These are phyloP conservation scores for Oriolus oriolus DNA, from an alignment of 2,113 vertebrate genomes.

Conservation along the genomic window DNA sequence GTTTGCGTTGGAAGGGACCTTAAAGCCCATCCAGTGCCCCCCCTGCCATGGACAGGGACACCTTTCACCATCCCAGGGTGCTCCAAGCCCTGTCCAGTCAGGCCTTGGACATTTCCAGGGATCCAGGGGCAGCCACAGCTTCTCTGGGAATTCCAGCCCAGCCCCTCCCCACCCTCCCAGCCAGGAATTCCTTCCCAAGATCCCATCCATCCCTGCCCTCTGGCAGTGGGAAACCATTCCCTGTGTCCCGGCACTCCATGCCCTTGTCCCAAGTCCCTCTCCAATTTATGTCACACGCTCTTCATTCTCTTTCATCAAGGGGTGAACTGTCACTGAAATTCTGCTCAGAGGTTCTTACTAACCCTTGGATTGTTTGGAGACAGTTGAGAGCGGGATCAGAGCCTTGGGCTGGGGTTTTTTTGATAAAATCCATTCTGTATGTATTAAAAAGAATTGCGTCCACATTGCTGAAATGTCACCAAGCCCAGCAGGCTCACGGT, in stretches of 20 bases:
- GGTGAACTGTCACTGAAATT: background rate
- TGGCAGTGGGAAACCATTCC: background rate
- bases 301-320: background rate
- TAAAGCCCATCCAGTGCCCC: rapidly evolving
- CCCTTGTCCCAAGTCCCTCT: background rate
- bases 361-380: background rate
- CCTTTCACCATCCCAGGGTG: rapidly evolving
- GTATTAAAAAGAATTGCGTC: background rate
- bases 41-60: background rate
- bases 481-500: background rate
- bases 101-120: background rate
- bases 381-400: background rate
- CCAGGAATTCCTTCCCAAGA: background rate
- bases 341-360: background rate
- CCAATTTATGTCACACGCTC: background rate
- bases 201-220: background rate
- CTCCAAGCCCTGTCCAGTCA: background rate
- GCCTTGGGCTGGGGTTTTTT: rapidly evolving
- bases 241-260: background rate
- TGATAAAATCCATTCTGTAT: background rate
- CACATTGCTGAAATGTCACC: background rate
- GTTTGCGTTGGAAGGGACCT: background rate
- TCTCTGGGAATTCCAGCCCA: background rate
- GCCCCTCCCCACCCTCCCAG: background rate
- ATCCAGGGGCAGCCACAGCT: background rate